phyloP scores from a whole-genome alignment of 2,888 invertebrate species.

The Gibbula magus region DNA sequence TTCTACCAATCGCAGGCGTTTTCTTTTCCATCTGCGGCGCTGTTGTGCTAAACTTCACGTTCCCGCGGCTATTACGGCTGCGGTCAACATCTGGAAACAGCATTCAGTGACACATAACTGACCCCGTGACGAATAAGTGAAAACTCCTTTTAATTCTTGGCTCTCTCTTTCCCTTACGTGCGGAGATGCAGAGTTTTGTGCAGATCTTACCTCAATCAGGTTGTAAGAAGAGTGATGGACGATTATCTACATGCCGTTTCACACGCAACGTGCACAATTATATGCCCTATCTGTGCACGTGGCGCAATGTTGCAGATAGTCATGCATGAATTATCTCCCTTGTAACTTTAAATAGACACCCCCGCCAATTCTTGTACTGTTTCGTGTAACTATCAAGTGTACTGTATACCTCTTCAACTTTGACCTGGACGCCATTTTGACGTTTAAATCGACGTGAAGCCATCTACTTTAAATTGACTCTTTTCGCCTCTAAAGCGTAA shows the following conservation, averaged over 20 bases:
- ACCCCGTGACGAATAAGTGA: too few relatives aligned
- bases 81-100: too few relatives aligned
- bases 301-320: constrained; percentile 9
- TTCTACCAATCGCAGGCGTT: too few relatives aligned
- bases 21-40: too few relatives aligned
- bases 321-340: constrained; percentile 12
- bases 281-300: constrained; percentile 3
- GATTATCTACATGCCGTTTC: constrained; percentile 3
- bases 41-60: too few relatives aligned
- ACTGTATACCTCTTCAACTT: neutral
- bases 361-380: neutral
- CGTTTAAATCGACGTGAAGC: neutral
- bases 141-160: too few relatives aligned
- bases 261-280: neutral
- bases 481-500: constrained; percentile 12
- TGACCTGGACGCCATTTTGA: neutral
- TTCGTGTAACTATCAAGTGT: neutral
- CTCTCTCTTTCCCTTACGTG: too few relatives aligned
- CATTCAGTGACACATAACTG: too few relatives aligned
- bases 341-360: constrained; percentile 5
- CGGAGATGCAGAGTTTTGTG: too few relatives aligned
- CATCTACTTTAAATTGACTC: constrained; percentile 14
- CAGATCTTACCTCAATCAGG: too few relatives aligned
- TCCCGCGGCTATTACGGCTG: too few relatives aligned
- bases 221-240: neutral